Evolutionary conservation across 2,888 invertebrate species (phyloP).

Genomic region (Carcina quercana): DNA sequence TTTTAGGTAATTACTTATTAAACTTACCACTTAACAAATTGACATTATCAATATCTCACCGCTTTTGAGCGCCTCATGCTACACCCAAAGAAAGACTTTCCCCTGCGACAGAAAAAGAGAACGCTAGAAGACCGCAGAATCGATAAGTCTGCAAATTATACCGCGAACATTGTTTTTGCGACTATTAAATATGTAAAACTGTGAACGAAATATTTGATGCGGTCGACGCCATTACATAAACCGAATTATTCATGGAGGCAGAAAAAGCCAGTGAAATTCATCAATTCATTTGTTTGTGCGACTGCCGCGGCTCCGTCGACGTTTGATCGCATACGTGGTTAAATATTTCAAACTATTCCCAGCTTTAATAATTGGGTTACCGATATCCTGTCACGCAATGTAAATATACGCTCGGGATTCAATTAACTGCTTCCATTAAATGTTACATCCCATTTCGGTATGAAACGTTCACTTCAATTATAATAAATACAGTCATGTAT

Average conservation of each 20-base stretch:
- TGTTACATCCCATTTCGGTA: too few species aligned
- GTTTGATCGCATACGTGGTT: slow-evolving; percentile 36
- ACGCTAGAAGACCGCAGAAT: slow-evolving; percentile 27
- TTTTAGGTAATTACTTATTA: too few species aligned
- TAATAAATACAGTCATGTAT: too few species aligned
- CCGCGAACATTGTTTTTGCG: slow-evolving; percentile 53
- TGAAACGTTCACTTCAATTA: too few species aligned
- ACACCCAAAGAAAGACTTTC: too few species aligned
- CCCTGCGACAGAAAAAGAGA: too few species aligned
- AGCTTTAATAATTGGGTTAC: slow-evolving; percentile 34
- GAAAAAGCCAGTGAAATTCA: slow-evolving; percentile 62
- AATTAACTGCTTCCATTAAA: too few species aligned
- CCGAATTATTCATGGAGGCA: slow-evolving; percentile 65
- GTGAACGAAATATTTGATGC: slow-evolving; percentile 65
- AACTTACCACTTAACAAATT: too few species aligned
- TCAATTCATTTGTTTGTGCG: slow-evolving; percentile 63
- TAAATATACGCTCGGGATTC: too few species aligned
- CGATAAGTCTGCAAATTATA: slow-evolving; percentile 32
- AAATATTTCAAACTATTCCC: slow-evolving; percentile 33
- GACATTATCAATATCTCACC: too few species aligned
- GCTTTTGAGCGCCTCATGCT: too few species aligned
- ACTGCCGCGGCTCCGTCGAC: slow-evolving; percentile 50
- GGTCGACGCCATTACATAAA: slow-evolving; percentile 63
- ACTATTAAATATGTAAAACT: slow-evolving; percentile 65
- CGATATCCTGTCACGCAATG: slow-evolving; percentile 27